Evolutionary conservation across 2,888 invertebrate genomes (phyloP).

Genomic region (Drosophila pullipes): DNA sequence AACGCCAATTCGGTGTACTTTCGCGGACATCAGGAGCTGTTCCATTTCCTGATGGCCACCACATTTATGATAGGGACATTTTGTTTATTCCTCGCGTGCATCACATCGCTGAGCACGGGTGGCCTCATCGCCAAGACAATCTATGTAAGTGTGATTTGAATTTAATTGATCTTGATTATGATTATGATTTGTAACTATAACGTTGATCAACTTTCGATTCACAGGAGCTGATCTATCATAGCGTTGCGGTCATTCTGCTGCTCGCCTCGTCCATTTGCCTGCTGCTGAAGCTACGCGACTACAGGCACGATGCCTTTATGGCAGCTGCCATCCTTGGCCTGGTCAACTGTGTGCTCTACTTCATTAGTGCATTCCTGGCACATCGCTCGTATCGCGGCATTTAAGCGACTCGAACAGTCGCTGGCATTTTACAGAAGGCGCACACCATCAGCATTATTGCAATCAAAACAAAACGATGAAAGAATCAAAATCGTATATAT

Average conservation of each 20-base stretch:
- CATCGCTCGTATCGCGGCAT: conserved; percentile 91
- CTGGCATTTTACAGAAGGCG: conserved; percentile 35
- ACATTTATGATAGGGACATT: conserved; percentile 93
- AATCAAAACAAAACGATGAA: conserved; percentile 15
- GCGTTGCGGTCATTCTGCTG: conserved; percentile 90
- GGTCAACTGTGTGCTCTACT: conserved; percentile 90
- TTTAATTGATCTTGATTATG: background rate
- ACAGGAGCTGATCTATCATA: conserved; percentile 94
- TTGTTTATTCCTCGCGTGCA: conserved; percentile 90
- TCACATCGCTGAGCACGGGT: conserved; percentile 93
- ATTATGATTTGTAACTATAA: background rate
- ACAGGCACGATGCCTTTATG: conserved; percentile 88
- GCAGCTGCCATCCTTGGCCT: conserved; percentile 91
- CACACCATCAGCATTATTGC: conserved; percentile 13
- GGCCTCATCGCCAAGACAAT: conserved; percentile 92
- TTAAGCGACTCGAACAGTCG: conserved; percentile 84
- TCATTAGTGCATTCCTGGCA: conserved; percentile 92
- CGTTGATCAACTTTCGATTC: background rate
- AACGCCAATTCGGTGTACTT: conserved; percentile 59
- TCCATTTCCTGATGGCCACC: conserved; percentile 91
- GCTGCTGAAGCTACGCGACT: conserved; percentile 88
- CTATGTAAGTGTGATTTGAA: conserved; percentile 76
- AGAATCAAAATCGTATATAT: conserved; percentile 19
- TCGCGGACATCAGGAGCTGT: conserved; percentile 87
- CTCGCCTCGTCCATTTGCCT: conserved; percentile 90